These are phyloP conservation scores for Monarcha castaneiventris DNA, from an alignment of 2,113 vertebrate genomes.

Conservation along the genomic window DNA sequence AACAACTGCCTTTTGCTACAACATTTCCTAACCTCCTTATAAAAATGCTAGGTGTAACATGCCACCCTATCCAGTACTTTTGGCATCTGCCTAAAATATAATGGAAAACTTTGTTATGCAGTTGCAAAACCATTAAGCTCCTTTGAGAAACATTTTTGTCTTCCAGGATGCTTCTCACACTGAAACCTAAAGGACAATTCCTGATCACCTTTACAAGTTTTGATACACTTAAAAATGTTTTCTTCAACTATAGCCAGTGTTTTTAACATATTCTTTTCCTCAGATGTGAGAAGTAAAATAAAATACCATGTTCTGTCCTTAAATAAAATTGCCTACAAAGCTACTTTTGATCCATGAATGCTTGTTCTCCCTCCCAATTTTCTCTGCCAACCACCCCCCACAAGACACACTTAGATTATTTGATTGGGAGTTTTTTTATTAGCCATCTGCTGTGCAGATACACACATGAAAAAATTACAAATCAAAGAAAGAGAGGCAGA, in stretches of 20 bases:
- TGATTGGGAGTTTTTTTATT: neutral
- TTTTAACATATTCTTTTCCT: neutral
- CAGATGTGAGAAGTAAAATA: neutral
- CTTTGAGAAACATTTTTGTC: conserved; percentile 4
- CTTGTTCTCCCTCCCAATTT: neutral
- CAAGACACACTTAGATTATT: neutral
- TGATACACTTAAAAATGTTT: conserved; percentile 33
- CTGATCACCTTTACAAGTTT: neutral
- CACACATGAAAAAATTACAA: neutral
- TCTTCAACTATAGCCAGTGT: neutral
- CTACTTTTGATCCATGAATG: neutral
- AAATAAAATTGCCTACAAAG: neutral
- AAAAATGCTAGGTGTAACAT: neutral
- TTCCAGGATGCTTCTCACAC: conserved; percentile 11
- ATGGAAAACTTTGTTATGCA: neutral
- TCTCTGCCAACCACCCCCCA: neutral
- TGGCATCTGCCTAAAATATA: neutral
- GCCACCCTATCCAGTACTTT: neutral
- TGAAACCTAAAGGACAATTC: neutral
- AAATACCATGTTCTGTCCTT: neutral
- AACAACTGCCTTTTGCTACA: neutral
- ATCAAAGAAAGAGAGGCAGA: neutral
- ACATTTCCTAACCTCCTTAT: neutral
- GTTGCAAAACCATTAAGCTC: conserved; percentile 18
- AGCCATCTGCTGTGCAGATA: neutral